Conservation (phyloP, 30 jellyfish, hydroid and myxozoan genomes). For the Aurelia aurita region DNA sequence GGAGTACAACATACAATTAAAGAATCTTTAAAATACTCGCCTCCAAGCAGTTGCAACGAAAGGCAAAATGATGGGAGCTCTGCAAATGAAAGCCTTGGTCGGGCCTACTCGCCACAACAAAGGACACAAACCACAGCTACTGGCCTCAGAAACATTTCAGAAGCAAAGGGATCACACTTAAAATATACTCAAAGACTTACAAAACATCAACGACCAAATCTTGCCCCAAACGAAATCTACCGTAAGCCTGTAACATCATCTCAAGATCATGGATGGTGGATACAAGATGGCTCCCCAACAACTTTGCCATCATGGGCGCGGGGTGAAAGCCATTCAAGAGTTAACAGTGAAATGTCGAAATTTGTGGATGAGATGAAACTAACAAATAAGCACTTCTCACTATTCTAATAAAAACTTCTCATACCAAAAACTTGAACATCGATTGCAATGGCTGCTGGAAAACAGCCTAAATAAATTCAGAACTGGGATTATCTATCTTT, state of each 20-base stretch:
- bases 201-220: conserved; percentile 80
- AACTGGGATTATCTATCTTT: too few species aligned
- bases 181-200: conserved; percentile 77
- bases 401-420: conserved; percentile 28
- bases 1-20: conserved; percentile 84
- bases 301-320: conserved; percentile 82
- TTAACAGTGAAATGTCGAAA: conserved; percentile 91
- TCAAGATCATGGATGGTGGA: conserved; percentile 96
- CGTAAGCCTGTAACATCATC: conserved; percentile 86
- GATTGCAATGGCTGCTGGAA: too few species aligned
- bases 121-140: conserved; percentile 2
- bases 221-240: conserved; percentile 91
- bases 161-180: conserved; percentile 77
- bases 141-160: conserved; percentile 17
- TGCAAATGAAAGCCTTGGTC: neutral
- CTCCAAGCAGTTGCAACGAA: neutral
- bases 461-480: too few species aligned
- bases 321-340: conserved; percentile 65
- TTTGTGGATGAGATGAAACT: conserved; percentile 90
- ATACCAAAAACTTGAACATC: too few species aligned
- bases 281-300: conserved; percentile 57
- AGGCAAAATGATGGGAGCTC: neutral
- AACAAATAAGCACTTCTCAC: conserved; percentile 80
- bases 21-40: conserved; percentile 39
- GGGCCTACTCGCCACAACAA: neutral